phyloP scores from a whole-genome alignment of 2,113 vertebrate genomes.

The Corythoichthys intestinalis region DNA sequence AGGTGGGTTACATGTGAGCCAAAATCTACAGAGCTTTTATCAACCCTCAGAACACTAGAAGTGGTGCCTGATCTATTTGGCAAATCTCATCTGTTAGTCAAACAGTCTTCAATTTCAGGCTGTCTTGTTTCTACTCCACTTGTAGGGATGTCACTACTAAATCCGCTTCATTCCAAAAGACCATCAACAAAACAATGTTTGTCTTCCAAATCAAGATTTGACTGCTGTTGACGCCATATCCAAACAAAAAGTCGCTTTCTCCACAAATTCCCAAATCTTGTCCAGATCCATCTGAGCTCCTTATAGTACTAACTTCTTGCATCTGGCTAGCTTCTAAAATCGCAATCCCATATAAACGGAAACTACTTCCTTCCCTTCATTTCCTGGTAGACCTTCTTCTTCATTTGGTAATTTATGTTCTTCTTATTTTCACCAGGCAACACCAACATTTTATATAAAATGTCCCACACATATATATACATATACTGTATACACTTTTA shows the following conservation, averaged over 20 bases:
- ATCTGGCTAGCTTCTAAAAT: constrained; percentile 2
- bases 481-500: neutral
- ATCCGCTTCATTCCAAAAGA: constrained; percentile 4
- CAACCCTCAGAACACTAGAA: constrained; percentile 3
- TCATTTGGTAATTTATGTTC: constrained; percentile 12
- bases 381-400: constrained; percentile 19
- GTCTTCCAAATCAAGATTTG: constrained; percentile 8
- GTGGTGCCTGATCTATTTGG: neutral
- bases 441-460: neutral
- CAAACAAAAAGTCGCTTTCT: neutral
- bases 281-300: neutral
- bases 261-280: neutral
- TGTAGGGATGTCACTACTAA: neutral
- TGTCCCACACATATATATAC: neutral
- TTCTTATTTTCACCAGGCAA: constrained; percentile 17
- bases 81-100: neutral
- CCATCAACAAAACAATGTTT: constrained; percentile 2
- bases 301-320: constrained; percentile 3
- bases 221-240: neutral
- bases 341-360: neutral
- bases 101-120: neutral
- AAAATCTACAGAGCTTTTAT: constrained; percentile 17
- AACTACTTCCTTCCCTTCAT: constrained; percentile 15
- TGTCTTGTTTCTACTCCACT: constrained; percentile 5
- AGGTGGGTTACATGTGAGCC: constrained; percentile 76